A percentile compares a stretch with the other conserved stretches of the same genome.
Evolutionary conservation across 2,888 invertebrate species (phyloP).

Genomic region (Falcaria lacertinaria): DNA sequence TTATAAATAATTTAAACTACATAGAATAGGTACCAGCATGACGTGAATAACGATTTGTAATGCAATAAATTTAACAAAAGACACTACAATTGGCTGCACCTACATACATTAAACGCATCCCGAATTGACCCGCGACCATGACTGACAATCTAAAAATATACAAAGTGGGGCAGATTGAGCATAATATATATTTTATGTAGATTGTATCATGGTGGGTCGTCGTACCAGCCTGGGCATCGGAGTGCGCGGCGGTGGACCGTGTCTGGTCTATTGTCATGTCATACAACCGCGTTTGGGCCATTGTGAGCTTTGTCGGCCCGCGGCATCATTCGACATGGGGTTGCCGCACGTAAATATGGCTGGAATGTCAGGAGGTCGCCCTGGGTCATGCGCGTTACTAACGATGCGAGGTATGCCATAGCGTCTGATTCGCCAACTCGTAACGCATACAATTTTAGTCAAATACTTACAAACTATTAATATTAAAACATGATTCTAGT

Average conservation of each 20-base stretch:
- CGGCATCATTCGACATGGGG: constrained; percentile 52
- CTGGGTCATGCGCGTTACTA: background rate
- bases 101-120: constrained; percentile 12
- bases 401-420: background rate
- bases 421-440: background rate
- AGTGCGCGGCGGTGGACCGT: constrained; percentile 54
- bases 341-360: constrained; percentile 33
- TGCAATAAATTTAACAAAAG: background rate
- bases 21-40: too few species aligned
- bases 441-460: background rate
- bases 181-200: constrained; percentile 51
- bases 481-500: too few species aligned
- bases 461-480: too few species aligned
- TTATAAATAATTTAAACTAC: too few species aligned
- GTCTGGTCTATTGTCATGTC: constrained; percentile 61
- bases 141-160: constrained; percentile 46
- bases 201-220: constrained; percentile 19
- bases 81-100: background rate
- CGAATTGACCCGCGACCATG: constrained; percentile 44
- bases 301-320: constrained; percentile 57
- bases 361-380: constrained; percentile 10
- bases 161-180: constrained; percentile 52
- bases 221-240: constrained; percentile 39
- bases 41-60: too few species aligned
- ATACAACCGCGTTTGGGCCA: constrained; percentile 54